Base-by-base conservation (phyloP, 2,113 vertebrate species). In the Epinephelus cyanopodus region DNA sequence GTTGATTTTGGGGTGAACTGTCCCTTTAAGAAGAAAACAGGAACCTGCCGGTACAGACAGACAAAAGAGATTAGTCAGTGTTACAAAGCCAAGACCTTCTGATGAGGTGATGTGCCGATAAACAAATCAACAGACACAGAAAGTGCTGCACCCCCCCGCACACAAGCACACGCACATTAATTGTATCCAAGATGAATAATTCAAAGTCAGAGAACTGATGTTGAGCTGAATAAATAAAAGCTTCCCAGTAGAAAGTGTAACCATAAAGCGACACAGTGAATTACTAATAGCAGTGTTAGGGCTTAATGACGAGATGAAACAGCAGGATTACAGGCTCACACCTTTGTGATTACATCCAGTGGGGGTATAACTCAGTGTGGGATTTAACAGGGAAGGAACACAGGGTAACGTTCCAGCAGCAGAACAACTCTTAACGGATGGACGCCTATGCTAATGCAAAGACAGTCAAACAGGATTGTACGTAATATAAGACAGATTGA, bases 131-230 rank as follows among this genome's bases (percentile, higher is more conserved):
- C 54, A 74, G 56, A 74, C 39, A 61, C 14, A 48, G 4, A 79
- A 56, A 86, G 54, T 23, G 23, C 15, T 61, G 12, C 77, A 69
- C 25, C 48, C 29, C 29, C 18, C 33, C 6, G 9, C 73, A 42
- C 73, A 76, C 73, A 76, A 60, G 27, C 80, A 63, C 77, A 63
- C 79, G 4, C 74, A n/a, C 73, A 79, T 80, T 90, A 83, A 94
- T 86, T 93, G 79, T 82, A 82, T 84, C 86, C 73, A 67, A 78
- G 58, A 92, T 94, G 82, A 94, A 95, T 95, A 89, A 94, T 94
- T 93, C 85, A 96, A 74, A 54, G 45, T 85, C 80, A 82, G 75
- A 87, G 87, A 75, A 65, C 54, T 82, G 72, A 85, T 71, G 81
- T 86, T 58, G 61, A 87, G 83, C 84, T 80, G 88, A 86, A 94